Base-by-base conservation (phyloP, 2,888 invertebrate species). In the Cerceris rybyensis region DNA sequence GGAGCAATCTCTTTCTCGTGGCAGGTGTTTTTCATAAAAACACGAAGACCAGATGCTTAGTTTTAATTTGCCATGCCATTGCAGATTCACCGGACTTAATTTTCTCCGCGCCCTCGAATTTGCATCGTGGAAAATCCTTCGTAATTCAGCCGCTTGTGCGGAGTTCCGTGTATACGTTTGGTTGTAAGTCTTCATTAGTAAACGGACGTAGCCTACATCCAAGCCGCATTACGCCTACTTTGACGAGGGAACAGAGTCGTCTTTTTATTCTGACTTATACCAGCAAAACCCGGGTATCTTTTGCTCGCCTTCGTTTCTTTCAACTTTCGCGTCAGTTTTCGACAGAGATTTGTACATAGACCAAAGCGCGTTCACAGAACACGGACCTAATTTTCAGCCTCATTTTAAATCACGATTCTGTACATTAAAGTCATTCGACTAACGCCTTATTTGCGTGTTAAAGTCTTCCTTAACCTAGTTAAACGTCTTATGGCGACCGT, bases 1-100 rank as follows among this genome's bases (percentile, higher is more conserved):
- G 17, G 7, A 59, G 7, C 42, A 42, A 59, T 13, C 13, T 59
- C 41, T 14, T 59, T 59, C 2, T 9, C 8, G 14, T 63, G 57
- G 60, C 61, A 28, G 61, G 70, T 64, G 70, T 69, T 74, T 43
- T 28, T 39, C 54, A 49, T n/a, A 43, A 43, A 73, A 70, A 69
- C 54, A 60, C 60, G 41, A 42, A 54, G 28, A 49, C 14, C 59
- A 50, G 46, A 46, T 52, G 65, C 42, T 65, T 65, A 43, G 59
- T 72, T 76, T 81, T 72, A 80, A 80, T 80, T 80, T 65, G 67
- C 61, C 50, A 57, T 75, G 69, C 75, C 58, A 69, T 50, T 50
- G 80, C 16, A 49, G 55, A 63, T 43, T 61, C 50, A 54, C 41
- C 59, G 69, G 61, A 57, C 75, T 81, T 76, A 76, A 72, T 70